Evolutionary conservation across 2,113 vertebrate genomes (phyloP), one percentile per base, ranked within the genome.

Genomic region (Festucalex cinctus): DNA sequence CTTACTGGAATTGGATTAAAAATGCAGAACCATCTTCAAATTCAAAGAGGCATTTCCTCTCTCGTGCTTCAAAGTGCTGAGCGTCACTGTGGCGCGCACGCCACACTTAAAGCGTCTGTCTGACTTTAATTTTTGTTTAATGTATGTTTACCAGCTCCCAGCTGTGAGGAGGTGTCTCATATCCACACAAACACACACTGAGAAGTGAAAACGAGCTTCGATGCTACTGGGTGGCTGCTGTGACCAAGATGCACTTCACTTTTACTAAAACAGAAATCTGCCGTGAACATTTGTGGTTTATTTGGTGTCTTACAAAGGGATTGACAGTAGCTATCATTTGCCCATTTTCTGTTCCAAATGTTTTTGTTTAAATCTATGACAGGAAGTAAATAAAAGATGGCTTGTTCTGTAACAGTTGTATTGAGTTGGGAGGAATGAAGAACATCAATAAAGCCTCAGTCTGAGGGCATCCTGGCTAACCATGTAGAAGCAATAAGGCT

Each of bases 11-110:
- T 56, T 75, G 59, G 3, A 68, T 68, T 9, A 53, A 69, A 65
- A 68, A 61, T 37, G 14, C 12, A 44, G 26, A 44, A 4, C 66
- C 76, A 78, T 81, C 68, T 48, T 66, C 69, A 65, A 58, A 46
- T 74, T 73, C 70, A 64, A 79, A 75, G 81, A 75, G 66, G 58
- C 37, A 43, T 3, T n/a, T 64, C 70, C 56, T 5, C 22, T 28
- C 59, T 32, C 17, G n/a, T 3, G 0, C 65, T 53, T 69, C 8
- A 22, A 59, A 51, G 57, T 17, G 43, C 48, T 20, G 51, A 82
- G 68, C 68, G 41, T 16, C 39, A 60, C 17, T 1, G 20, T 19
- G 35, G 9, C 9, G 24, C 22, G 58, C 58, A 60, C 58, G 17
- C 58, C 12, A 60, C 22, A 24, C n/a, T 62, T 43, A 62, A 24